phyloP scores from a whole-genome alignment of 2,113 vertebrate species.

The Acanthisitta chloris region DNA sequence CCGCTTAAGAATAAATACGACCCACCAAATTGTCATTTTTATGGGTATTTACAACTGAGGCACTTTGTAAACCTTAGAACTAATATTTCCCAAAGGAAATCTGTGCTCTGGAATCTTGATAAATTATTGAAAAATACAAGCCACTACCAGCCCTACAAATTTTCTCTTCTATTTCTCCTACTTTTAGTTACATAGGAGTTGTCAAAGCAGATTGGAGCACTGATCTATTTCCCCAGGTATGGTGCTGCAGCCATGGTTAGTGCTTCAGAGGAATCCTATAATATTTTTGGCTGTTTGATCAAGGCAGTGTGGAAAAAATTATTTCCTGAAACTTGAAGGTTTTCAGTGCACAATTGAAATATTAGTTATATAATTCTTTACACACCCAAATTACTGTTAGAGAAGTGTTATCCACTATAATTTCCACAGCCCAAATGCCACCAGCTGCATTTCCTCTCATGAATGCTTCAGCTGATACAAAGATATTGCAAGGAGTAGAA shows the following conservation, averaged over 20 bases:
- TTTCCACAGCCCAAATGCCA: background rate
- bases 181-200: constrained; percentile 15
- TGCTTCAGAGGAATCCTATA: background rate
- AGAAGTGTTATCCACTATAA: background rate
- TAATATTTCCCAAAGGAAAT: constrained; percentile 78
- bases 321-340: background rate
- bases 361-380: background rate
- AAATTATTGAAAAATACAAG: constrained; percentile 70
- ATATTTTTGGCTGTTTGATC: background rate
- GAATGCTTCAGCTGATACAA: background rate
- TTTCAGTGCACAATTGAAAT: background rate
- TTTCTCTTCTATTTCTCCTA: constrained; percentile 27
- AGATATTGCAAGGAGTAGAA: background rate
- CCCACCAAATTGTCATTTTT: constrained; percentile 77
- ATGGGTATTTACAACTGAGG: constrained; percentile 77
- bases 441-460: background rate
- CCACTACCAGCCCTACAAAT: constrained; percentile 25
- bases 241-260: background rate
- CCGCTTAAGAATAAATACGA: constrained; percentile 73
- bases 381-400: background rate
- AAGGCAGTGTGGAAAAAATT: background rate
- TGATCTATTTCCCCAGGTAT: background rate
- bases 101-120: constrained; percentile 67
- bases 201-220: background rate
- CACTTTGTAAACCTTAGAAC: constrained; percentile 78